Percentiles rank a stretch among this genome's conserved stretches.
These are phyloP conservation scores for Pachyramphus minor DNA, from an alignment of 2,113 vertebrate genomes.

Conservation along the genomic window DNA sequence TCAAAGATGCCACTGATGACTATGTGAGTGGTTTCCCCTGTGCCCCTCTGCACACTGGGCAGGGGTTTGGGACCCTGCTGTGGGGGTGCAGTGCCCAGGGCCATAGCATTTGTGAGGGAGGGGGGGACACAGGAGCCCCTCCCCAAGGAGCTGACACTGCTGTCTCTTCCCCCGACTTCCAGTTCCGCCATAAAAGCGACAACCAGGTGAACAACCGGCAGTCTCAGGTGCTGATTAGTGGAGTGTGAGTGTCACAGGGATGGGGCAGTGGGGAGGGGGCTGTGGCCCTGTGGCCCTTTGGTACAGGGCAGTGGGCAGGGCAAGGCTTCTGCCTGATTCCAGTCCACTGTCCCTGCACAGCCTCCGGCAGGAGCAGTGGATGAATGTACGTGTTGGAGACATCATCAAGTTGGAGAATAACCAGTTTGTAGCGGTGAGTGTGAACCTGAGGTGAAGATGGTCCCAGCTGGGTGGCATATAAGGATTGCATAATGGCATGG, in stretches of 20 bases:
- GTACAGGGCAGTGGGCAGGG: not conserved
- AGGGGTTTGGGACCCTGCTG: not conserved
- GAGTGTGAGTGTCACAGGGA: conserved; percentile 79
- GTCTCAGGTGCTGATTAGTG: conserved; percentile 91
- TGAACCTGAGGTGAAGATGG: accelerated
- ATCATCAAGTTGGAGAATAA: conserved; percentile 97
- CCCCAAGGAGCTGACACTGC: not conserved
- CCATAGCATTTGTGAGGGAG: accelerated
- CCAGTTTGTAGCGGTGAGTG: conserved; percentile 89
- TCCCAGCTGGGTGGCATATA: not conserved
- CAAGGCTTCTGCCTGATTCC: not conserved
- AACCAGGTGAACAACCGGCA: conserved; percentile 96
- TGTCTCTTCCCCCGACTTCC: not conserved
- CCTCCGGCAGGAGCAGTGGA: conserved; percentile 91
- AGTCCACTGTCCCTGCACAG: conserved; percentile 50
- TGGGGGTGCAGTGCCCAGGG: not conserved
- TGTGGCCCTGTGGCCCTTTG: accelerated
- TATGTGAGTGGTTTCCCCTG: conserved; percentile 76
- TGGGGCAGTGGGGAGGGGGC: not conserved
- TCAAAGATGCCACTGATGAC: conserved; percentile 95
- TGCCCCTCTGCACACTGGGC: accelerated
- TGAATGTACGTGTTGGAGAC: conserved; percentile 93
- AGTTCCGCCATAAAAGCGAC: conserved; percentile 97
- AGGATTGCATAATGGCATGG: too few relatives aligned
- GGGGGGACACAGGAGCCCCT: accelerated